Evolutionary conservation across 2,113 vertebrate genomes (phyloP).

Genomic region (Anseranas semipalmata): DNA sequence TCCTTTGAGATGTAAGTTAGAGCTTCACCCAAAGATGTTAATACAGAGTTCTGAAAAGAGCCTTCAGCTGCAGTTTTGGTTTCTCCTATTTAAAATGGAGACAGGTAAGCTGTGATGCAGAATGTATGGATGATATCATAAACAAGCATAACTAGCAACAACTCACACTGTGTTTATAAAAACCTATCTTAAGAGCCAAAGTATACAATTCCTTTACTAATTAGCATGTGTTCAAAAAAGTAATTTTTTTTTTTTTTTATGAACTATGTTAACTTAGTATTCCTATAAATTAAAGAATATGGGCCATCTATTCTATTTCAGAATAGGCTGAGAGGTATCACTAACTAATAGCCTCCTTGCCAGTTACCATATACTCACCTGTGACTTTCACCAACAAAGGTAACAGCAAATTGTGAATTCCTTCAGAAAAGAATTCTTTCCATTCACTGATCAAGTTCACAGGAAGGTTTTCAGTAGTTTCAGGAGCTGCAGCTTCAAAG

Average conservation of each 20-base stretch:
- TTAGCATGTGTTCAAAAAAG: not conserved
- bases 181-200: not conserved
- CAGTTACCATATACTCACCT: slow-evolving; percentile 75
- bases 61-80: slow-evolving; percentile 70
- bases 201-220: not conserved
- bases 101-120: not conserved
- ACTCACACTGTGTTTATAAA: not conserved
- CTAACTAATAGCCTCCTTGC: not conserved
- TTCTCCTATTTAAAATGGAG: slow-evolving; percentile 62
- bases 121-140: not conserved
- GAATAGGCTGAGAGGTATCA: not conserved
- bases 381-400: slow-evolving; percentile 88
- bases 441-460: slow-evolving; percentile 86
- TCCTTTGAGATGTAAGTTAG: slow-evolving; percentile 85
- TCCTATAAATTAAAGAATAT: not conserved
- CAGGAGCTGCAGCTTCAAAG: slow-evolving; percentile 79
- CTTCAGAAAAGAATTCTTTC: slow-evolving; percentile 93
- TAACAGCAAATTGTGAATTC: slow-evolving; percentile 89
- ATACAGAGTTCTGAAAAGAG: slow-evolving; percentile 75
- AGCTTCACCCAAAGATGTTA: slow-evolving; percentile 87
- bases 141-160: not conserved
- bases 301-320: not conserved
- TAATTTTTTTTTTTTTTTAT: not conserved
- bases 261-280: not conserved
- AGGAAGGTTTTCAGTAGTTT: slow-evolving; percentile 80